A percentile compares a stretch with the other conserved stretches of the same genome.
These are phyloP conservation scores for Fregetta grallaria DNA, from an alignment of 2,113 vertebrate species.

Conservation along the genomic window DNA sequence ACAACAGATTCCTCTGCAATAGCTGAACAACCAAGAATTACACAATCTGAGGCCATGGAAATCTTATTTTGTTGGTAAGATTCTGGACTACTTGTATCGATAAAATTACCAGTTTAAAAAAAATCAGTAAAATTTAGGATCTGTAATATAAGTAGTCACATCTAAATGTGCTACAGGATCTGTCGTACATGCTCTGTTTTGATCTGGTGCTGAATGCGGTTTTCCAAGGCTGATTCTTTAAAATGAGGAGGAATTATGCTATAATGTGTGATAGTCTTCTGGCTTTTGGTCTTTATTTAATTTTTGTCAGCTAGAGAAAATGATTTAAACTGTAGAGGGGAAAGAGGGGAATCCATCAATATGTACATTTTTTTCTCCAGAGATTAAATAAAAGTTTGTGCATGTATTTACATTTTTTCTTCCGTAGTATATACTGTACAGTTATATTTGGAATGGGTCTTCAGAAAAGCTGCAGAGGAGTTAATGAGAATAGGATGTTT, in stretches of 20 bases:
- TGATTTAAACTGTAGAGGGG: neutral
- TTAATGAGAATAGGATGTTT: constrained; percentile 71
- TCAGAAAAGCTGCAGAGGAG: constrained; percentile 42
- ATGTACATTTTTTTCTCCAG: neutral
- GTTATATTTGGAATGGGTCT: constrained; percentile 59
- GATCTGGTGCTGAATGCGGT: neutral
- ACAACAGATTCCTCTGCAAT: neutral
- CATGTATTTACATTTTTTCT: constrained; percentile 61
- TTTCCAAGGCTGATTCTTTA: neutral
- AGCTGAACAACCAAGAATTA: neutral
- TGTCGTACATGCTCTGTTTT: neutral
- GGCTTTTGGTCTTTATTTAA: neutral
- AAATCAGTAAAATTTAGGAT: neutral
- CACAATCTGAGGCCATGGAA: neutral
- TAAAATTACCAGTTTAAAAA: neutral
- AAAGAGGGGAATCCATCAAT: constrained; percentile 13
- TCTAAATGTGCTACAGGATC: neutral
- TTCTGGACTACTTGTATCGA: neutral
- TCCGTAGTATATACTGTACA: constrained; percentile 29
- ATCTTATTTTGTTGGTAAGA: neutral
- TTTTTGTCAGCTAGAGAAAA: neutral
- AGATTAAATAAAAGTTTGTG: constrained; percentile 60
- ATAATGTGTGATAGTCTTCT: neutral
- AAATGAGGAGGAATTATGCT: neutral
- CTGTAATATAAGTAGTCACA: neutral